phyloP scores from a whole-genome alignment of 2,888 invertebrate genomes.

The Cylloceria caligata region DNA sequence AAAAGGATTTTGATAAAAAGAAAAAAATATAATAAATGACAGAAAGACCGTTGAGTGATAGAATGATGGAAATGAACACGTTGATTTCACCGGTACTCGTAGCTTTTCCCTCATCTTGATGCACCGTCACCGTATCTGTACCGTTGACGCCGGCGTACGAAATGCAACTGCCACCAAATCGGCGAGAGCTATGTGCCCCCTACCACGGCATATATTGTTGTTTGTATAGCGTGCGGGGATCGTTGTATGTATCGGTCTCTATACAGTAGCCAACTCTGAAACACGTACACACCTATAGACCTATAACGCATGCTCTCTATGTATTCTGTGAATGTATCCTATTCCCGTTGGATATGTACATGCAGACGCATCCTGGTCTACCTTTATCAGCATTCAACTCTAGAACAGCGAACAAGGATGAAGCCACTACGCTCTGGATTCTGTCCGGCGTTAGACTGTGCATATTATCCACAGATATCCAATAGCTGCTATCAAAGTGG shows the following conservation, averaged over 20 bases:
- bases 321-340: neutral
- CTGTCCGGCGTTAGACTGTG: neutral
- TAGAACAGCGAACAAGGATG: neutral
- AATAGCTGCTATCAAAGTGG: slow-evolving; percentile 3
- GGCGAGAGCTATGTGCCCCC: slow-evolving; percentile 54
- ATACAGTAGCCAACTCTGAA: neutral
- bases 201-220: neutral
- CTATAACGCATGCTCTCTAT: neutral
- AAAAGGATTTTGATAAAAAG: neutral
- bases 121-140: slow-evolving; percentile 7
- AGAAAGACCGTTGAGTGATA: neutral
- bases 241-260: neutral
- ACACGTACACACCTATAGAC: neutral
- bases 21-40: neutral
- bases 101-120: neutral
- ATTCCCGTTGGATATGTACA: neutral
- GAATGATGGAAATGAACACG: neutral
- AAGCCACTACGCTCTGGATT: too few species aligned
- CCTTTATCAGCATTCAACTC: neutral
- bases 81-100: neutral
- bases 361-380: neutral
- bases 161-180: slow-evolving; percentile 73
- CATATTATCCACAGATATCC: too few species aligned
- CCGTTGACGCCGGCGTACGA: slow-evolving; percentile 68
- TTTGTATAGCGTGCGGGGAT: neutral